Base-by-base conservation (phyloP, 2,888 invertebrate species). In the Aleiodes leptofemur region DNA sequence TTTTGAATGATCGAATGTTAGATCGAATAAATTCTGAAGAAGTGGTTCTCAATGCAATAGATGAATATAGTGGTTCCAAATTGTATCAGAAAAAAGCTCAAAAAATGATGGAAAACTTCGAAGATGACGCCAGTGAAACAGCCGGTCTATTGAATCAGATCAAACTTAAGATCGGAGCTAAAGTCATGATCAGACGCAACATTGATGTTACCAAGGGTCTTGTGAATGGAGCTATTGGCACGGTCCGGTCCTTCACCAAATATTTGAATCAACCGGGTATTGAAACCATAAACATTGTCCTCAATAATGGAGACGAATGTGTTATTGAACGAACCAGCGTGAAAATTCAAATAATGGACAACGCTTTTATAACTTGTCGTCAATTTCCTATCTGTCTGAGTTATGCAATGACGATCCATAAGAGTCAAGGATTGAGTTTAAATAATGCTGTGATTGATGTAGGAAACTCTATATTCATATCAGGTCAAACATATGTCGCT, bases 401-500 rank as follows among this genome's bases (percentile, higher is more conserved):
- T 3, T 13, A 51, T 7, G 51, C 11, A 6, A 51, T 51, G 51
- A 51, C 51, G 14, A 51, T 51, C 7, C 34, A 34, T 34, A 6
- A 6, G 6, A 34, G 34, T 34, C 34, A 34, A 34, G 6, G 34
- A 3, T 34, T 34, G 34, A 81, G 78, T 74, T 71, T 77, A 11
- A 74, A 43, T 4, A 78, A 73, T 59, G 74, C 56, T 4, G 73
- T 81, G 0, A 59, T 80, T 6, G 82, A 82, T 74, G 75, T 72
- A 8, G 82, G 79, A 5, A 79, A 78, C 68, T 50, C 72, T 8
- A 59, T 81, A 38, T 79, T 82, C 56, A 74, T 68, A 34, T 74
- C 72, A 48, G 83, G 82, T 0, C 82, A 82, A 74, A 61, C 73
- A n/a, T 82, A 82, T 51, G 81, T 81, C 8, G 83, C 80, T 1